phyloP scores from a whole-genome alignment of 2,113 vertebrate genomes.

The Conger conger region DNA sequence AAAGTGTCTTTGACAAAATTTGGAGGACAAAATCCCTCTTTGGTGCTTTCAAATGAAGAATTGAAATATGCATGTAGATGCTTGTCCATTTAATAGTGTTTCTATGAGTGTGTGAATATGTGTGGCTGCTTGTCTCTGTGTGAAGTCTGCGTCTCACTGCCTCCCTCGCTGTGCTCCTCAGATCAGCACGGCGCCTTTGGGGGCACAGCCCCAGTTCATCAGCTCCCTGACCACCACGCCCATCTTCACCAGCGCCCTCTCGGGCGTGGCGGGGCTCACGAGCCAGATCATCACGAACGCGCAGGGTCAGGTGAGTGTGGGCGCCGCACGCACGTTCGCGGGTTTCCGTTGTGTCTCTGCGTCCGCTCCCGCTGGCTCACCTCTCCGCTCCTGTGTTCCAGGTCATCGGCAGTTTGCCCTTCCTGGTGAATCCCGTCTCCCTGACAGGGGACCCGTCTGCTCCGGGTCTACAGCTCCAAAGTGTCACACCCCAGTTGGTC shows the following conservation, averaged over 20 bases:
- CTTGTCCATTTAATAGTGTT: no score
- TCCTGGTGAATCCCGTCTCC: constrained; percentile 81
- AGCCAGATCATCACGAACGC: constrained; percentile 91
- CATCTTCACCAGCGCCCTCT: constrained; percentile 81
- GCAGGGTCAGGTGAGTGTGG: constrained; percentile 85
- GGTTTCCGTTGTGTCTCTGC: no score
- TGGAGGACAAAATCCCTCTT: no score
- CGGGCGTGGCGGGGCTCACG: constrained; percentile 83
- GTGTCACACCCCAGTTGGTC: constrained; percentile 86
- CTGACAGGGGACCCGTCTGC: constrained; percentile 60
- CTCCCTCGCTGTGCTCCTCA: constrained; percentile 43
- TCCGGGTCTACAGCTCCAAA: constrained; percentile 86
- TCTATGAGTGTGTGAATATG: no score
- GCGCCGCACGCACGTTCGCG: no score
- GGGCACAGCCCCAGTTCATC: constrained; percentile 86
- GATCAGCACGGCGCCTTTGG: constrained; percentile 85
- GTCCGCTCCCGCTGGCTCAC: no score
- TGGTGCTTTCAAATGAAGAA: no score
- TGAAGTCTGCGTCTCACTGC: no score
- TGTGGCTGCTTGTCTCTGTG: no score
- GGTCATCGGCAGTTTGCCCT: constrained; percentile 89
- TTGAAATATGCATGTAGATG: no score
- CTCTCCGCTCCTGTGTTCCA: constrained; percentile 45
- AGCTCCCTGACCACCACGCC: constrained; percentile 85
- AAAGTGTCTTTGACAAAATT: no score